Percentiles rank a stretch among this genome's conserved stretches.
Conservation (phyloP, 2,797 vertebrate genomes). For the Cebuella pygmaea region DNA sequence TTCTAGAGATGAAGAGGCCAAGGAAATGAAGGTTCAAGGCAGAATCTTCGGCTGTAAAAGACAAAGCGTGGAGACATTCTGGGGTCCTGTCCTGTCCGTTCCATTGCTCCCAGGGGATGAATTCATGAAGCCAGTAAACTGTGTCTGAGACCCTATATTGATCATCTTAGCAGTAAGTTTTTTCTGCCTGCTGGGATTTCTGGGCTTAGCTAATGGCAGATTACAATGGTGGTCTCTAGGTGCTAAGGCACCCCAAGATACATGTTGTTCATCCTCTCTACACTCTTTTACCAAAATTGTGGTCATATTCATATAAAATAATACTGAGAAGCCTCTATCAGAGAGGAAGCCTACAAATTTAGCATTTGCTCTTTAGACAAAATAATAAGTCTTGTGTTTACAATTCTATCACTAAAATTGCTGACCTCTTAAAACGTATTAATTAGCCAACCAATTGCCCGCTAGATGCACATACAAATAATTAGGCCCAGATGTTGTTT, state of each 20-base stretch:
- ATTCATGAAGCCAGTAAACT: not conserved
- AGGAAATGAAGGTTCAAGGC: not conserved
- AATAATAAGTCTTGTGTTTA: slow-evolving; percentile 50
- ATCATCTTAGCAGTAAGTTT: not conserved
- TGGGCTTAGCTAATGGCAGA: not conserved
- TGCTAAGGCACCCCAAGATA: not conserved
- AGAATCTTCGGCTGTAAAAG: not conserved
- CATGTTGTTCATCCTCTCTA: not conserved
- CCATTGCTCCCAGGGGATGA: not conserved
- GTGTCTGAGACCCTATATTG: not conserved
- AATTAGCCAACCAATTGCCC: slow-evolving; percentile 33
- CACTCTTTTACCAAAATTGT: not conserved
- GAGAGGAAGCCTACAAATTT: not conserved
- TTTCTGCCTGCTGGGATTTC: not conserved
- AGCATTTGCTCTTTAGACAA: not conserved
- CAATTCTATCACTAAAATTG: slow-evolving; percentile 42
- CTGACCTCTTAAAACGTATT: slow-evolving; percentile 52
- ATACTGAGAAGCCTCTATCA: not conserved
- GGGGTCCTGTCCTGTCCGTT: not conserved
- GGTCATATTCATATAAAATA: not conserved
- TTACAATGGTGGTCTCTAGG: not conserved
- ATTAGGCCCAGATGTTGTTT: slow-evolving; percentile 50
- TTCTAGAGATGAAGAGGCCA: not conserved
- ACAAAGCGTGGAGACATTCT: not conserved
- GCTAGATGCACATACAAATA: not conserved